Percentiles rank a stretch among this genome's conserved stretches.
phyloP scores from a whole-genome alignment of 2,797 vertebrate species.

The Lepus townsendii region DNA sequence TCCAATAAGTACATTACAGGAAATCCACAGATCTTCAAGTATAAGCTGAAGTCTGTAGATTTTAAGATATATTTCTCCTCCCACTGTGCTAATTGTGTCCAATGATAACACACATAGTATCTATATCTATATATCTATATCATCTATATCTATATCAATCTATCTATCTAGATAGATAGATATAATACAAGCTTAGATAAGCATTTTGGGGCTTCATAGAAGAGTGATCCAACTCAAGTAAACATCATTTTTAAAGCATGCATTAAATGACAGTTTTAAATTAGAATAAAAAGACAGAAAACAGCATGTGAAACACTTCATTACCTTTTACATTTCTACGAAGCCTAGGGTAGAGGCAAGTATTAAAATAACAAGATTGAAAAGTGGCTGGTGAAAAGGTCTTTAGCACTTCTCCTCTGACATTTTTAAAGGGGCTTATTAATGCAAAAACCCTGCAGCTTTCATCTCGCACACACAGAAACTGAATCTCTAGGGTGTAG shows the following conservation, averaged over 20 bases:
- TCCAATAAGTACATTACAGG: background rate
- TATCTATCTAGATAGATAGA: too few relatives aligned
- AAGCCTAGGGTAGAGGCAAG: slow-evolving; percentile 70
- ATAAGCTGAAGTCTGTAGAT: slow-evolving; percentile 6
- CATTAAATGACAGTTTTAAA: slow-evolving; percentile 75
- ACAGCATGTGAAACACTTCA: slow-evolving; percentile 74
- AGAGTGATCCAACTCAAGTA: background rate
- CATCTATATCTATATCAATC: too few relatives aligned
- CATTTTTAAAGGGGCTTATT: slow-evolving; percentile 76
- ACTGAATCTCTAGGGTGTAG: slow-evolving; percentile 15
- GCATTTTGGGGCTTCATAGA: background rate
- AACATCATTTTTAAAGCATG: slow-evolving; percentile 64
- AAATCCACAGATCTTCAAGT: background rate
- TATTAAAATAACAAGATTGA: slow-evolving; percentile 70
- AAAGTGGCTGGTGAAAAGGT: slow-evolving; percentile 73
- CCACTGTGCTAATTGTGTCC: background rate
- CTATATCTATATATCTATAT: too few relatives aligned
- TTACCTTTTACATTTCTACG: slow-evolving; percentile 66
- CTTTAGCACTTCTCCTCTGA: slow-evolving; percentile 67
- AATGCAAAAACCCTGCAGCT: slow-evolving; percentile 65
- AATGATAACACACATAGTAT: background rate
- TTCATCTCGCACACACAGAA: background rate
- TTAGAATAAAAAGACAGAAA: slow-evolving; percentile 80
- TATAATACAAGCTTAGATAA: slow-evolving; percentile 9
- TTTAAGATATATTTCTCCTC: slow-evolving; percentile 18